Conservation (phyloP, 2,888 invertebrate genomes). For the Papilio gigon region DNA sequence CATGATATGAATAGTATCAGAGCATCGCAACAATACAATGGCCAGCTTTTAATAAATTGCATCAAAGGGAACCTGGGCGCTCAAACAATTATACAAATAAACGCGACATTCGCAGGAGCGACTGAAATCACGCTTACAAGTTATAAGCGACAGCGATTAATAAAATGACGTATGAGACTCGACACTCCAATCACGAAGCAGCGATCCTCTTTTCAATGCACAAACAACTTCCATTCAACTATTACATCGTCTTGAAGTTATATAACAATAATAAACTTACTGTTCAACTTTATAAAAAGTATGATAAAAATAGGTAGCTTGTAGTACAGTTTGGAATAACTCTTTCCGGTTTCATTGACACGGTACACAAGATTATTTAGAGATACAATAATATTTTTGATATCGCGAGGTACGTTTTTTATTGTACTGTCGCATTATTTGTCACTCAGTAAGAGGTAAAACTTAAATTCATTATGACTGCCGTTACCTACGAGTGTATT, state of each 20-base stretch:
- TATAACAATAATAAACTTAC: background rate
- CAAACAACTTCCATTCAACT: background rate
- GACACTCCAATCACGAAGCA: background rate
- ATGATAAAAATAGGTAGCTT: too few species aligned
- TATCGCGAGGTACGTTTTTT: too few species aligned
- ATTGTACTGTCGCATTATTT: too few species aligned
- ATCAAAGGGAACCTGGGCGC: background rate
- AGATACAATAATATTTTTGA: too few species aligned
- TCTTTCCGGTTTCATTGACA: too few species aligned
- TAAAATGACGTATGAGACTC: background rate
- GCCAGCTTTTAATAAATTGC: slow-evolving; percentile 9
- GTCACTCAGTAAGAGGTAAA: too few species aligned
- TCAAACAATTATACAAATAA: slow-evolving; percentile 13
- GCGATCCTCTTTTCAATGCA: background rate
- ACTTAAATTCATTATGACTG: too few species aligned
- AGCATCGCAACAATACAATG: background rate
- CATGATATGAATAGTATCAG: background rate
- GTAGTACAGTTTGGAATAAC: too few species aligned
- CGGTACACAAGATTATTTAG: too few species aligned
- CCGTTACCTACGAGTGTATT: too few species aligned
- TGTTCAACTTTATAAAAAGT: too few species aligned
- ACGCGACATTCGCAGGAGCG: slow-evolving; percentile 9
- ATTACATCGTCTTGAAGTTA: background rate
- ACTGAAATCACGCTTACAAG: background rate
- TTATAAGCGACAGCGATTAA: slow-evolving; percentile 3